Base-by-base conservation (phyloP, 1,140 invertebrate species). In the Scaptomyza montana region DNA sequence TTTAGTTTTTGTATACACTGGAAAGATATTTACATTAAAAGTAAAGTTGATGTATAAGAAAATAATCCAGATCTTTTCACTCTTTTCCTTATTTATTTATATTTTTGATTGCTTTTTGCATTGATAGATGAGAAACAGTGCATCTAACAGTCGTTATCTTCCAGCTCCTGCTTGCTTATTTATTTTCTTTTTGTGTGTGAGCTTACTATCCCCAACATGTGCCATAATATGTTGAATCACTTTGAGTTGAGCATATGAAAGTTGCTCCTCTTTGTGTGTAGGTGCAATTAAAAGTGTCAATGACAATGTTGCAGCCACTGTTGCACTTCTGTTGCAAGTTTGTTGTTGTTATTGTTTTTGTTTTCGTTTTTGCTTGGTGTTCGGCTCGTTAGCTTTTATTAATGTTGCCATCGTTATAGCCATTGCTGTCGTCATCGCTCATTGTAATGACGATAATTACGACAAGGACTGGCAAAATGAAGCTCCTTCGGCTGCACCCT, bases 371-470 rank as follows among this genome's bases (percentile, higher is more conserved):
- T 65, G 59, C 47, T 39, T 71, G 60, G 19, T 79, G 55, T 49
- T 73, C 65, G 80, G 50, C 80, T 84, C 80, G 80, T 82, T 82
- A 81, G 71, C 55, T 71, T 85, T 86, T 78, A 87, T 78, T 87
- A 87, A 81, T 76, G 64, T 82, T 86, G 82, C 54, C 59, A 61
- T 67, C 74, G 62, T 47, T 68, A 69, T 65, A 25, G 49, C 47
- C 78, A 77, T 73, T 74, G 75, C 60, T 63, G 77, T 86, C 59
- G 59, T 69, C 84, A 79, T 82, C 84, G 68, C 66, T 87, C 76
- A 84, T 89, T 87, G 82, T 87, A 87, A 87, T 87, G 89, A 71
- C 84, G 63, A 87, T 87, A 89, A 87, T 89, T 87, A 89, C 81
- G 78, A 81, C 74, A 78, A 74, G 84, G 60, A 74, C 65, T 59